phyloP scores from a whole-genome alignment of 2,797 vertebrate species.

The Pogonophryne albipinna region DNA sequence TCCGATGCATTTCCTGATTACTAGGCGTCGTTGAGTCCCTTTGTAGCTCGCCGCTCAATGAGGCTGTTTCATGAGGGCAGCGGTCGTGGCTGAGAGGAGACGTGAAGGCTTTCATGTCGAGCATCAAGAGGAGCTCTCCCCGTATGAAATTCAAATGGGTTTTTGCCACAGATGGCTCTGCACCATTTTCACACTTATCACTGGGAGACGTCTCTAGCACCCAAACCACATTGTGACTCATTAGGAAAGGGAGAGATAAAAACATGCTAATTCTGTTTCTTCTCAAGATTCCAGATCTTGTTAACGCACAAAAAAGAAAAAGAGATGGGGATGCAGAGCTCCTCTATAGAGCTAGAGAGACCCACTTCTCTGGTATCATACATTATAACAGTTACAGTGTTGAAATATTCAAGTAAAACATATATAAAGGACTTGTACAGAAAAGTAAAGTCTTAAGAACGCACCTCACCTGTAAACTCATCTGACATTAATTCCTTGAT shows the following conservation, averaged over 20 bases:
- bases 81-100: conserved; percentile 52
- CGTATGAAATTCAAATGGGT: conserved; percentile 81
- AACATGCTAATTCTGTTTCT: background rate
- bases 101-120: conserved; percentile 77
- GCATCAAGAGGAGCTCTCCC: conserved; percentile 71
- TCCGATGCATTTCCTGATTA: conserved; percentile 64
- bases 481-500: background rate
- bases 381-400: no score
- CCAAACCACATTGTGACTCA: conserved; percentile 21
- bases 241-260: conserved; percentile 9
- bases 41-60: conserved; percentile 71
- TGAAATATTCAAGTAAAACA: background rate
- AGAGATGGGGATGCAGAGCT: no score
- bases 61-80: conserved; percentile 62
- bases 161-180: conserved; percentile 62
- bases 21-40: conserved; percentile 57
- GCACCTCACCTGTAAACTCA: background rate
- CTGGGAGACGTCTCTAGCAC: conserved; percentile 22
- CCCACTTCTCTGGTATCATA: no score
- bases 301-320: background rate
- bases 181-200: conserved; percentile 46
- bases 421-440: background rate
- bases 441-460: background rate
- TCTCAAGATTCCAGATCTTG: background rate
- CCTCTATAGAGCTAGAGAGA: no score